Conservation (phyloP, 2,113 vertebrate genomes). For the Corythoichthys haematopterus region DNA sequence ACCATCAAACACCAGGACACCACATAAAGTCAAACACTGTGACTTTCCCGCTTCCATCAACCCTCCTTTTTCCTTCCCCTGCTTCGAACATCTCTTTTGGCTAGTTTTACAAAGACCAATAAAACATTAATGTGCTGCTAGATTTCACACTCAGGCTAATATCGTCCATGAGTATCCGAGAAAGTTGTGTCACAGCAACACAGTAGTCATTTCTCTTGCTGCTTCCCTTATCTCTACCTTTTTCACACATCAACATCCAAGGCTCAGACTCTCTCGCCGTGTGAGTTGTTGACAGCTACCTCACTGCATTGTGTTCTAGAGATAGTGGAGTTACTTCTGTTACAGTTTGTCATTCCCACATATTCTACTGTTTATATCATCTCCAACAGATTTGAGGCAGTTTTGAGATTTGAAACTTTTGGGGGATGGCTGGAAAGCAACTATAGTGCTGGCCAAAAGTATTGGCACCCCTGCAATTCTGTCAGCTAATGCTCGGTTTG, state of each 20-base stretch:
- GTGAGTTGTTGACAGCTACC: conserved; percentile 44
- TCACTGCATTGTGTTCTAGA: conserved; percentile 30
- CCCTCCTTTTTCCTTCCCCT: conserved; percentile 12
- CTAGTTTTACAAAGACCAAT: conserved; percentile 40
- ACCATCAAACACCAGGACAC: conserved; percentile 65
- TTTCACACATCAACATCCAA: conserved; percentile 47
- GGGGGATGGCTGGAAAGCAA: background rate
- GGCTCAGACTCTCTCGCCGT: conserved; percentile 20
- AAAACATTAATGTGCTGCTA: conserved; percentile 54
- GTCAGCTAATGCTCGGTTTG: too few species aligned
- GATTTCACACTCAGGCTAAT: conserved; percentile 60
- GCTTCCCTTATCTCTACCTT: conserved; percentile 49
- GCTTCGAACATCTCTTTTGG: conserved; percentile 19
- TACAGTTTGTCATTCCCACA: background rate
- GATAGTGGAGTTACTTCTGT: conserved; percentile 25
- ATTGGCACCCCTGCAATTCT: too few species aligned
- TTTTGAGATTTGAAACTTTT: background rate
- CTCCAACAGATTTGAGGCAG: background rate
- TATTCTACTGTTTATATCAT: background rate
- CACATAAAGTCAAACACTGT: conserved; percentile 60
- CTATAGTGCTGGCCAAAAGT: too few species aligned
- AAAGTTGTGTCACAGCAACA: conserved; percentile 26
- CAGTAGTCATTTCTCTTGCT: conserved; percentile 37
- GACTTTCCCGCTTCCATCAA: conserved; percentile 46
- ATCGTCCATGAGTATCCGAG: conserved; percentile 38